Conservation (phyloP, 2,113 vertebrate genomes). For the Phoenicopterus ruber region DNA sequence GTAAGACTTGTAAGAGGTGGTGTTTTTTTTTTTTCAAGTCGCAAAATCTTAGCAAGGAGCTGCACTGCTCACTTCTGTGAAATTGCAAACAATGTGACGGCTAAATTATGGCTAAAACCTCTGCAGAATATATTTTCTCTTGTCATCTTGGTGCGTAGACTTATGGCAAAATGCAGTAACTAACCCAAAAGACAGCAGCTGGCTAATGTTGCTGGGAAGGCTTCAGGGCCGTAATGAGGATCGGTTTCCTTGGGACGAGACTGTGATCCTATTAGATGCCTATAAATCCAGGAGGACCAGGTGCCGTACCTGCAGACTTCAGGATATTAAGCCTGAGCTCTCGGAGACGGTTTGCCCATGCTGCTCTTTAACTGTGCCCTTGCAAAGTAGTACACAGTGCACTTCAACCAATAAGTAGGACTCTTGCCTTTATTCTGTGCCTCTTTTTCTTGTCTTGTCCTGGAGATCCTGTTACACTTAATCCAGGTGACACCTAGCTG, state of each 20-base stretch:
- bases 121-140: neutral
- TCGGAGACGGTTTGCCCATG: accelerated
- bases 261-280: neutral
- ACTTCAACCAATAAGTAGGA: neutral
- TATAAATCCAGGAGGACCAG: neutral
- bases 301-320: neutral
- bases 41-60: neutral
- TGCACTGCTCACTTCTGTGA: neutral
- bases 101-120: neutral
- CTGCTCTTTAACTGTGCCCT: neutral
- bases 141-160: neutral
- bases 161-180: neutral
- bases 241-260: neutral
- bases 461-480: neutral
- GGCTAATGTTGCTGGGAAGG: neutral
- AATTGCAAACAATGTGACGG: neutral
- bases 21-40: neutral
- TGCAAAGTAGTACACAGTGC: neutral
- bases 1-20: neutral
- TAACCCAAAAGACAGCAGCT: neutral
- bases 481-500: neutral
- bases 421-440: neutral
- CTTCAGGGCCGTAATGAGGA: neutral
- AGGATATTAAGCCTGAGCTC: neutral
- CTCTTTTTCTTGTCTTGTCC: neutral